phyloP scores from a whole-genome alignment of 2,113 vertebrate genomes.

The Microcebus tavaratra region DNA sequence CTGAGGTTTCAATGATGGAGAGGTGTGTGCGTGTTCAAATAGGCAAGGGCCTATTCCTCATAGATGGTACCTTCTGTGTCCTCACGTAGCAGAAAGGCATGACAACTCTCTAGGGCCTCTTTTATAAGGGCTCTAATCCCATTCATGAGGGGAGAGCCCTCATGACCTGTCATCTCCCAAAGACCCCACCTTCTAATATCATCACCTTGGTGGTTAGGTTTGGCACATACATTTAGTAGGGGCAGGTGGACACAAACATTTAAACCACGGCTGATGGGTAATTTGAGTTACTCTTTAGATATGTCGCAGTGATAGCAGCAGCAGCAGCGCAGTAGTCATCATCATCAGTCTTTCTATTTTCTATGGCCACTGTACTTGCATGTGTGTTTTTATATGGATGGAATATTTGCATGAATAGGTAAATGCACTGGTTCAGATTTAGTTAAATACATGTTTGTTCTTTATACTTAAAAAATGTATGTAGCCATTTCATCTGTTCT shows the following conservation, averaged over 20 bases:
- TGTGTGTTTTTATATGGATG: neutral
- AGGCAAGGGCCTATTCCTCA: neutral
- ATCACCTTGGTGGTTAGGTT: neutral
- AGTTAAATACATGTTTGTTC: neutral
- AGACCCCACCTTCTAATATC: neutral
- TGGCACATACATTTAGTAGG: neutral
- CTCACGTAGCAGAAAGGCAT: too few relatives aligned
- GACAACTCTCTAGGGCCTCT: neutral
- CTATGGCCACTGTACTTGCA: neutral
- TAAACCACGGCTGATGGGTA: neutral
- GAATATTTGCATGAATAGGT: neutral
- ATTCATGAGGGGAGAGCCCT: neutral
- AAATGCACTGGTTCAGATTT: neutral
- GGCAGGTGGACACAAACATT: neutral
- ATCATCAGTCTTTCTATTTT: neutral
- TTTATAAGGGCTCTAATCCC: too few relatives aligned
- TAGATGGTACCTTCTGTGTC: neutral
- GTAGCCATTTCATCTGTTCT: neutral
- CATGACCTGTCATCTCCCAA: neutral
- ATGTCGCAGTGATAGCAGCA: neutral
- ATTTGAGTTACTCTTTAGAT: neutral
- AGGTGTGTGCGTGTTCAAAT: neutral
- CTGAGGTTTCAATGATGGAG: neutral
- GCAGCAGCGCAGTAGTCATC: neutral
- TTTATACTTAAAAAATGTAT: neutral